These are phyloP conservation scores for Xanthorhoe spadicearia DNA, from an alignment of 2,888 invertebrate genomes.

Conservation along the genomic window DNA sequence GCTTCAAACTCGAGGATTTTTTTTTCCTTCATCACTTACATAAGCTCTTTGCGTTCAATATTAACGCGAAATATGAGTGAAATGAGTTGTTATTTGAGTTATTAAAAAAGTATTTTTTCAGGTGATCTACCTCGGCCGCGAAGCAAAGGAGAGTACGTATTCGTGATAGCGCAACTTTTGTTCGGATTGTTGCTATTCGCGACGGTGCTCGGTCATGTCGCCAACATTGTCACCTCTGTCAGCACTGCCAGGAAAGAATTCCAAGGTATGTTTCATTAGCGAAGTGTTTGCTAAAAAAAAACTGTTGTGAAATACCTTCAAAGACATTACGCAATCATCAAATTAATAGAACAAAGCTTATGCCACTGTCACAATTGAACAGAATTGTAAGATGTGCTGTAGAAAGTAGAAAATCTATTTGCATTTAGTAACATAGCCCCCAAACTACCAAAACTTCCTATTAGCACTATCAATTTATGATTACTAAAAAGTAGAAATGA, in stretches of 20 bases:
- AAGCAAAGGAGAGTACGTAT: slow-evolving; percentile 97
- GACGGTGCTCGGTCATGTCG: slow-evolving; percentile 98
- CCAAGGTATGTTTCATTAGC: slow-evolving; percentile 88
- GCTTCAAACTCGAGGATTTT: no score
- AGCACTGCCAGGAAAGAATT: slow-evolving; percentile 99
- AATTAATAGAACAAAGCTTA: no score
- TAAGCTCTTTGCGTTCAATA: neutral
- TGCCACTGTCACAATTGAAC: neutral
- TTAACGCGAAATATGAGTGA: neutral
- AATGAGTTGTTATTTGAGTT: neutral
- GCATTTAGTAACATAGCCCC: no score
- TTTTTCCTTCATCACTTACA: no score
- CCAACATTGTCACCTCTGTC: slow-evolving; percentile 98
- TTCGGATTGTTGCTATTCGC: slow-evolving; percentile 98
- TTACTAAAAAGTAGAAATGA: neutral
- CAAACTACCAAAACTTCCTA: no score
- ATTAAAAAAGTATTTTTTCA: slow-evolving; percentile 46
- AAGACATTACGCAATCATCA: no score
- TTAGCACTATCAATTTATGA: no score
- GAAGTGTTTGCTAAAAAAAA: no score
- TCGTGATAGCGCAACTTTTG: slow-evolving; percentile 96
- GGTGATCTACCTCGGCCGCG: slow-evolving; percentile 94
- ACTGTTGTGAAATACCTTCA: no score
- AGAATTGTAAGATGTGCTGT: no score
- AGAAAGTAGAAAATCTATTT: no score